Percentiles rank a stretch among this genome's conserved stretches.
Evolutionary conservation across 2,113 vertebrate genomes (phyloP).

Genomic region (Terrapene triunguis): DNA sequence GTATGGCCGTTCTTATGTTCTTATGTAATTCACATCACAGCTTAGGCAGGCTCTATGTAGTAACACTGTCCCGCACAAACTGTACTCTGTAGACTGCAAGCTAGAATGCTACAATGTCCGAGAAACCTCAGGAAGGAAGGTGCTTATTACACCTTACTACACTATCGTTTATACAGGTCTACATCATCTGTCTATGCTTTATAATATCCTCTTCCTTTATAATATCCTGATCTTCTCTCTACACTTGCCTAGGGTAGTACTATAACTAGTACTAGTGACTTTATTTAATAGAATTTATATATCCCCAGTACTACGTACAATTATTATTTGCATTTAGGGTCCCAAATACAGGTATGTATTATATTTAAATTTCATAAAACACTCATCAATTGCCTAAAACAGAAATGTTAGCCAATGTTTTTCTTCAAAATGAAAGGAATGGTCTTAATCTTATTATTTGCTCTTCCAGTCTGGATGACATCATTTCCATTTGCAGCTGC

Average conservation of each 20-base stretch:
- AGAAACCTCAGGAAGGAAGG: constrained; percentile 6
- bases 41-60: not conserved
- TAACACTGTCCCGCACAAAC: not conserved
- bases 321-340: not conserved
- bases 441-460: not conserved
- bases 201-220: not conserved
- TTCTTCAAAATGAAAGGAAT: not conserved
- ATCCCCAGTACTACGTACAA: fast-evolving
- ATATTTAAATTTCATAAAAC: not conserved
- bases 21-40: not conserved
- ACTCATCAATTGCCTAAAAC: not conserved
- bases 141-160: not conserved
- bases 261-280: not conserved
- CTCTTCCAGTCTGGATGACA: not conserved
- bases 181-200: not conserved
- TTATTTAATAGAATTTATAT: not conserved
- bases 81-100: not conserved
- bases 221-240: not conserved
- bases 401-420: not conserved
- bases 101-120: not conserved
- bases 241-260: not conserved
- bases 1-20: no score
- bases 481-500: not conserved
- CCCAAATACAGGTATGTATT: not conserved
- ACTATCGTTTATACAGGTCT: not conserved